These are phyloP conservation scores for Lasiurus borealis DNA, from an alignment of 2,113 vertebrate genomes.

Conservation along the genomic window DNA sequence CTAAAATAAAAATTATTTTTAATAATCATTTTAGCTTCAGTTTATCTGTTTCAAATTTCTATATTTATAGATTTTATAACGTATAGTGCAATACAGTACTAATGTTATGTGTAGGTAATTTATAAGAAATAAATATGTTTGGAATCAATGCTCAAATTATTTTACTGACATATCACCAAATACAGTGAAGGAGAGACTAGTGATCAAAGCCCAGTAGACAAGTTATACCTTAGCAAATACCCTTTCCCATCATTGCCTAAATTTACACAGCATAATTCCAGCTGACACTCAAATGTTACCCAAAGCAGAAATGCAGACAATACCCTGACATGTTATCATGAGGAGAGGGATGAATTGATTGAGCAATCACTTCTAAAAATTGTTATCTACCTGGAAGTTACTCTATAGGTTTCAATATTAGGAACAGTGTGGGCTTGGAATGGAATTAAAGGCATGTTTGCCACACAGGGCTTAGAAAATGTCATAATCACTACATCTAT, in stretches of 20 bases:
- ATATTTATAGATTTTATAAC: background rate
- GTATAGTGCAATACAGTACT: background rate
- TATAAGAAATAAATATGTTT: slow-evolving; percentile 39
- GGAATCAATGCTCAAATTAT: slow-evolving; percentile 39
- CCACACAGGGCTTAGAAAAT: background rate
- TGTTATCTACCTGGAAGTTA: background rate
- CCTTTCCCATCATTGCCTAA: background rate
- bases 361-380: background rate
- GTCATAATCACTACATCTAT: background rate
- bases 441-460: slow-evolving; percentile 20
- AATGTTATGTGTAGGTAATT: background rate
- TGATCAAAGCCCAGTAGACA: background rate
- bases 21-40: slow-evolving; percentile 42
- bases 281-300: background rate
- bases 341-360: background rate
- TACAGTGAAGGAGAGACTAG: background rate
- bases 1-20: slow-evolving; percentile 54
- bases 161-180: background rate
- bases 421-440: background rate
- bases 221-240: background rate
- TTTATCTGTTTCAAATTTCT: slow-evolving; percentile 32
- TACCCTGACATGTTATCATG: background rate
- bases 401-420: background rate
- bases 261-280: background rate
- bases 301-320: background rate